Conservation (phyloP, 1,140 invertebrate species). For the Globodera rostochiensis region DNA sequence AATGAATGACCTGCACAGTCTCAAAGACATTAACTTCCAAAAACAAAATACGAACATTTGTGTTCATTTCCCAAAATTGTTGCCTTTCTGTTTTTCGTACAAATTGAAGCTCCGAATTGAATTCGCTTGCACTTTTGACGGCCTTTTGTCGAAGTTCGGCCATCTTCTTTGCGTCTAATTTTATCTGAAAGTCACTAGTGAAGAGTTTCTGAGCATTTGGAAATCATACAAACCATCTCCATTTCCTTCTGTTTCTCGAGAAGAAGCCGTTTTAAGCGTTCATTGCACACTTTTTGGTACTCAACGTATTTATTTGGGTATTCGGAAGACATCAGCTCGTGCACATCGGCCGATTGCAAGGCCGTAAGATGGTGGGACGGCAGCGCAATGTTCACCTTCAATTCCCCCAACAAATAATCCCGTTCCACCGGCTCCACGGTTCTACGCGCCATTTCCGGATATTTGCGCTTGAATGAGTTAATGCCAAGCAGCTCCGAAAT, state of each 20-base stretch:
- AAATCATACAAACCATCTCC: slow-evolving; percentile 16
- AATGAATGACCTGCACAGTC: slow-evolving; percentile 31
- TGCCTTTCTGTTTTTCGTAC: slow-evolving; percentile 24
- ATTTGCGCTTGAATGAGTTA: slow-evolving; percentile 50
- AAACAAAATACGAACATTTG: slow-evolving; percentile 8
- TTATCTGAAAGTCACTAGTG: slow-evolving; percentile 30
- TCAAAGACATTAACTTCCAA: background rate
- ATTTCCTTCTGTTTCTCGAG: slow-evolving; percentile 48
- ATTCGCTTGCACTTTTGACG: slow-evolving; percentile 36
- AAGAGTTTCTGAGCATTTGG: background rate
- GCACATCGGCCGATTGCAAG: slow-evolving; percentile 37
- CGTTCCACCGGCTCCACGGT: slow-evolving; percentile 41
- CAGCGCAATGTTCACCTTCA: slow-evolving; percentile 25
- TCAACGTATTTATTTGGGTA: slow-evolving; percentile 44
- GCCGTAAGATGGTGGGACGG: slow-evolving; percentile 41
- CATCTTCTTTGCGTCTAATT: slow-evolving; percentile 43
- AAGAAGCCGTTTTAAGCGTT: slow-evolving; percentile 35
- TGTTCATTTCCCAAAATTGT: slow-evolving; percentile 35
- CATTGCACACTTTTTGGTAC: slow-evolving; percentile 43
- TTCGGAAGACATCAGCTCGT: slow-evolving; percentile 42
- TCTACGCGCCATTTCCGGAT: slow-evolving; percentile 41
- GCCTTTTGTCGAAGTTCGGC: slow-evolving; percentile 39
- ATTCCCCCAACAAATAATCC: slow-evolving; percentile 38
- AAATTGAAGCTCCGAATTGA: slow-evolving; percentile 37
- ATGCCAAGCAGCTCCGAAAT: slow-evolving; percentile 41